Percentiles rank a stretch among this genome's conserved stretches.
These are phyloP conservation scores for Nephrotoma appendiculata DNA, from an alignment of 2,888 invertebrate species.

Conservation along the genomic window DNA sequence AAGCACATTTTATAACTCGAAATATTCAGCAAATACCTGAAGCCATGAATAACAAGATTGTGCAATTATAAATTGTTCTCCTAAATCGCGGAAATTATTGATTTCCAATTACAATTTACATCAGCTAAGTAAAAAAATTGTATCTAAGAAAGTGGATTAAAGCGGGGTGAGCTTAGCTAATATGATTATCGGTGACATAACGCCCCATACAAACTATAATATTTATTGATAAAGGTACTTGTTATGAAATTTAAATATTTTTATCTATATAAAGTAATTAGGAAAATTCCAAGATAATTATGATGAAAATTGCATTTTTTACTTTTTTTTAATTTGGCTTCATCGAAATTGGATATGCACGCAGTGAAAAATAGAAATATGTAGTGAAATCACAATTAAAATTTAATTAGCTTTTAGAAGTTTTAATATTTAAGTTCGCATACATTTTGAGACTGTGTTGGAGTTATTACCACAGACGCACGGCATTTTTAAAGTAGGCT, in stretches of 20 bases:
- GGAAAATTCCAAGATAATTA: neutral
- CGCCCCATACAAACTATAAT: neutral
- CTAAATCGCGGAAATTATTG: neutral
- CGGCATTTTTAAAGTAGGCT: too few species aligned
- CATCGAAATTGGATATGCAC: neutral
- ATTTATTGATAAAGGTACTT: neutral
- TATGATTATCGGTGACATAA: neutral
- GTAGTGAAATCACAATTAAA: neutral
- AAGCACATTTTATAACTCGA: neutral
- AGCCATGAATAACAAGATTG: too few species aligned
- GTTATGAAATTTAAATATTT: neutral
- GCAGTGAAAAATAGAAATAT: neutral
- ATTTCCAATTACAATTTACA: neutral
- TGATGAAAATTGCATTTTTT: neutral
- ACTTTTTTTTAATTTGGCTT: neutral
- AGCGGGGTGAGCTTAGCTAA: too few species aligned
- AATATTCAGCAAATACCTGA: neutral
- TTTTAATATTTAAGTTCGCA: too few species aligned
- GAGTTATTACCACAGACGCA: too few species aligned
- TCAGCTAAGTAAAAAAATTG: too few species aligned
- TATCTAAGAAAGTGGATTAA: too few species aligned
- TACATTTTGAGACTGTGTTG: too few species aligned
- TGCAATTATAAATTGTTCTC: neutral
- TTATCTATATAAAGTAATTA: neutral
- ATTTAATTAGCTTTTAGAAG: neutral